Evolutionary conservation across 2,797 vertebrate genomes (phyloP), one percentile per base, ranked within the genome.

Genomic region (Sciaenops ocellatus): DNA sequence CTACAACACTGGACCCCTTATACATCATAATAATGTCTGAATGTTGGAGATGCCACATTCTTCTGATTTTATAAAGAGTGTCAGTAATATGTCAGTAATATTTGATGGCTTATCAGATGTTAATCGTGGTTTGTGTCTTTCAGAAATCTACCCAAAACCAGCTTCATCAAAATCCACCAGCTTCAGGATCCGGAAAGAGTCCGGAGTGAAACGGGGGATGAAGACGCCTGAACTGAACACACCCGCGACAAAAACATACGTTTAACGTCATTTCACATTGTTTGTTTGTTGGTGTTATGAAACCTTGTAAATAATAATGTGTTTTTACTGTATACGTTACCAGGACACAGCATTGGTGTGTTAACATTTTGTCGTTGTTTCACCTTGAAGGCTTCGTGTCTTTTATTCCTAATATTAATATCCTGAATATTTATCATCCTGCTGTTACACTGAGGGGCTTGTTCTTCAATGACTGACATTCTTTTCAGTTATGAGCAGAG

Each of bases 161-260:
- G 50, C n/a, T 73, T 89, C 46, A 85, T 90, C 57, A 92, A 86
- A 78, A 84, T 90, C 76, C 87, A 90, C 72, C 84, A 82, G 3
- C 47, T 90, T 22, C 74, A 76, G 65, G 73, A 83, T 78, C 77
- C 86, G 1, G 77, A 90, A 22, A 67, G 70, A 66, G 54, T 70
- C 16, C 41, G 2, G 0, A 41, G 62, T 55, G 78, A 78, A 28
- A 42, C 52, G 0, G 18, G 13, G 24, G 72, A 73, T 16, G 72
- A 76, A 52, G 64, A 77, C n/a, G 22, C 55, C 48, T 61, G 57
- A 76, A 44, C 17, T 9, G 48, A 59, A 15, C 22, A 46, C 30
- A 26, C 2, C 17, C 22, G 20, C 44, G 22, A 47, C n/a, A 24
- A 13, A 63, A 47, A 55, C 28, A 50, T 30, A 34, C 22, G 26